Evolutionary conservation across 2,113 vertebrate species (phyloP), one percentile per base, ranked within the genome.

Genomic region (Mobula hypostoma): DNA sequence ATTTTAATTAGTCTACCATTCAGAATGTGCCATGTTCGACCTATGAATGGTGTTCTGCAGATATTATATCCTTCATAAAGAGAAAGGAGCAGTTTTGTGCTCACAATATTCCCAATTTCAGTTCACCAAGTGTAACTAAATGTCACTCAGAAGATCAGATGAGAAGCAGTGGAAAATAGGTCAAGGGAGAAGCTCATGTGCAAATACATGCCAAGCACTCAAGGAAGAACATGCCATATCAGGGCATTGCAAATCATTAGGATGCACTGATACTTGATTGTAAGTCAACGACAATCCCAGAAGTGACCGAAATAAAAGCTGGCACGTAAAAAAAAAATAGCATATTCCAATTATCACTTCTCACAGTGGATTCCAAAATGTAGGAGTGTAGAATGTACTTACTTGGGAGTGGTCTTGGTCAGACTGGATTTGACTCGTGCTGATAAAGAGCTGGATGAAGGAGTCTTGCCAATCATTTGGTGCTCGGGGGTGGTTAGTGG

Each of bases 401-500:
- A 99, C 99, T 96, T 98, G 85, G 99, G 98, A 1, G 99, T 99
- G 95, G 96, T 98, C 94, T 95, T 97, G 96, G 96, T 97, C 94
- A 99, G 96, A 82, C 98, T 98, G 70, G 97, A 98, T 63, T 96
- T 97, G 94, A 99, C 97, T 94, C 97, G 97, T 95, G 99, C 98
- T 4, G 98, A 98, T 94, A 99, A 95, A 27, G 99, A 99, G 96
- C 98, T 99, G 72, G 98, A 98, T 0, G 98, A 99, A 0, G 98
- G 98, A 0, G 98, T 99, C 96, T 99, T 99, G 95, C 95, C 96
- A 95, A 99, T 95, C 24, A 93, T 74, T 95, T 98, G 98, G 94
- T 98, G 98, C 70, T 99, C 99, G 0, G 99, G 99, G 63, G 99
- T 99, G 24, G 98, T 99, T 95, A 99, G 96, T 0, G 99, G 99